Evolutionary conservation across 2,888 invertebrate species (phyloP).

Genomic region (Lasius fuliginosus): DNA sequence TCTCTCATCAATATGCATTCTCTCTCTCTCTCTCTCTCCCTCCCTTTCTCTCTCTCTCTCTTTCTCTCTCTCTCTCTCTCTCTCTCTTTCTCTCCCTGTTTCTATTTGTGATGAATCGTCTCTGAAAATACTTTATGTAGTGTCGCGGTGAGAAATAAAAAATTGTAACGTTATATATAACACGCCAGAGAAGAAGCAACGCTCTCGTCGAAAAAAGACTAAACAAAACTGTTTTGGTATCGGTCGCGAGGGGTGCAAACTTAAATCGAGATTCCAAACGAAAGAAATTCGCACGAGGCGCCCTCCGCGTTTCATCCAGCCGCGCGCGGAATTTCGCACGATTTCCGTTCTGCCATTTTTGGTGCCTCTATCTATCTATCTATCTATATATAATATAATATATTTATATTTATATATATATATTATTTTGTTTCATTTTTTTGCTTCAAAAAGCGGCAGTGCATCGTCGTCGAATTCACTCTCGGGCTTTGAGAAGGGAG

Average conservation of each 20-base stretch:
- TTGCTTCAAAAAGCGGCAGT: constrained; percentile 78
- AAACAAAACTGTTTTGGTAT: constrained; percentile 59
- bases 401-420: constrained; percentile 76
- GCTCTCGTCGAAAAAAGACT: constrained; percentile 68
- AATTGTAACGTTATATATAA: constrained; percentile 55
- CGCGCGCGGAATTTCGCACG: constrained; percentile 73
- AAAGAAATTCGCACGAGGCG: constrained; percentile 69
- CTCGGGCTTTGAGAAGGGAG: constrained; percentile 74
- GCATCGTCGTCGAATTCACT: constrained; percentile 75
- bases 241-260: constrained; percentile 54
- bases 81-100: constrained; percentile 60
- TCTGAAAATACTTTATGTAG: constrained; percentile 63
- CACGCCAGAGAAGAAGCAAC: constrained; percentile 69
- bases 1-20: constrained; percentile 16
- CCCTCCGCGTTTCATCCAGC: constrained; percentile 73
- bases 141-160: constrained; percentile 51
- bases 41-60: background rate
- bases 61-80: constrained; percentile 29
- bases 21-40: constrained; percentile 23
- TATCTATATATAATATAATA: constrained; percentile 73
- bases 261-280: constrained; percentile 58
- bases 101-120: constrained; percentile 68
- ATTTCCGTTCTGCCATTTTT: constrained; percentile 75
- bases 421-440: constrained; percentile 72
- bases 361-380: constrained; percentile 72